Base-by-base conservation (phyloP, 2,888 invertebrate genomes). In the Cepaea hortensis region DNA sequence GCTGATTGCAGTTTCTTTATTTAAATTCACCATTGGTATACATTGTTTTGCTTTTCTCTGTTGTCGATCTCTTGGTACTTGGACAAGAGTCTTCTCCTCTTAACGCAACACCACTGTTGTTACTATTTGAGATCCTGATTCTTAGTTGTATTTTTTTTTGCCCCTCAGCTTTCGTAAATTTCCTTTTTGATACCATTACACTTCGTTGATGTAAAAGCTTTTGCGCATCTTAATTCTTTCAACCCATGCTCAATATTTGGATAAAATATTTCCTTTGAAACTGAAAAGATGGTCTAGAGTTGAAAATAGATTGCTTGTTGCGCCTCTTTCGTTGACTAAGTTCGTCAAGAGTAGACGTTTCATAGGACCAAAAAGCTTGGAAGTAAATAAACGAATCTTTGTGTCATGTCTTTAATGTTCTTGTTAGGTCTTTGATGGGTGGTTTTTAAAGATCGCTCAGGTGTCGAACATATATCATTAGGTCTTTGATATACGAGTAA, bases 401-500 rank as follows among this genome's bases (percentile, higher is more conserved):
- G 55, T 77, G 61, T n/a, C 72, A 70, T 55, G 9, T 72, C 72
- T 70, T 81, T 81, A 81, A 81, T 72, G 81, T 72, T 11, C 13
- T 13, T 68, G 68, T 70, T 81, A 70, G 13, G 72, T 65, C 73
- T 82, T 70, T 61, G 72, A 70, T 82, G 48, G 18, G 50, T 73
- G 23, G 82, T 72, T 73, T 35, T 68, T 82, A 18, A 50, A 72
- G 55, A 82, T 72, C 72, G 23, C 72, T 55, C 72, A 35, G 72
- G 82, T 82, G 70, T 82, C 81, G n/a, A 6, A 15, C 81, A 70
- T 50, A 81, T 48, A 50, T 70, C 73, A 70, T 73, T 70, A 73
- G 35, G 23, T 82, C 82, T 82, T 82, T 82, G 82, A 82, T 50
- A 82, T 73, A 50, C n/a, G 5, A 23, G 73, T 55, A 73, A 82